Evolutionary conservation across 1,140 invertebrate species (phyloP), one percentile per base, ranked within the genome.

Genomic region (Caerostris darwini): DNA sequence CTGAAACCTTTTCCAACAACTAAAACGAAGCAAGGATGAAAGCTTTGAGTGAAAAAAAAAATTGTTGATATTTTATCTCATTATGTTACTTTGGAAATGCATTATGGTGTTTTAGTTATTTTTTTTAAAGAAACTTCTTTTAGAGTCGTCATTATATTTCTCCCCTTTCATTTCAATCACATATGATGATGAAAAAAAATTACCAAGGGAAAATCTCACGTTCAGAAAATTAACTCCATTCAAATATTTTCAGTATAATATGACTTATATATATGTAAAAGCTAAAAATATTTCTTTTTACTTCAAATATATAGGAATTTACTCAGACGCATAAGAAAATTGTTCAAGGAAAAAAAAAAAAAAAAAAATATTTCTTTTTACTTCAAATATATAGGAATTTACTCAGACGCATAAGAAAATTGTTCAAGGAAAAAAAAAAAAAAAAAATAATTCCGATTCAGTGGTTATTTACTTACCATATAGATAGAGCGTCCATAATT

Each of bases 41-140:
- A 53, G 34, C 3, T 3, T 53, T 34, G 34, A 77, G 50, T 12
- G 34, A 77, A 77, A 77, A 69, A 34, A 71, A 77, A 77, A 53
- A 53, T 34, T 53, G 71, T 77, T 77, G 71, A 77, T 77, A 50
- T 77, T 77, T 77, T 77, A 77, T 77, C 71, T 77, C 19, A 77
- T 53, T 77, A 50, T 12, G 71, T 77, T 77, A 77, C 71, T 77
- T 77, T 77, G 34, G 71, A 77, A 77, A 53, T 77, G 34, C 71
- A 77, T 77, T 77, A 19, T 8, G 5, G 3, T 53, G 50, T 77
- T 34, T 50, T 50, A 7, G 0, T 53, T 1, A 5, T 53, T 53
- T 77, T 53, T 53, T 50, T 53, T 0, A 53, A 3, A 53, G 8
- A 77, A 77, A 34, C 34, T 77, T 77, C 71, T 77, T 77, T 77